These are phyloP conservation scores for Crenichthys baileyi DNA, from an alignment of 2,797 vertebrate genomes.

Conservation along the genomic window DNA sequence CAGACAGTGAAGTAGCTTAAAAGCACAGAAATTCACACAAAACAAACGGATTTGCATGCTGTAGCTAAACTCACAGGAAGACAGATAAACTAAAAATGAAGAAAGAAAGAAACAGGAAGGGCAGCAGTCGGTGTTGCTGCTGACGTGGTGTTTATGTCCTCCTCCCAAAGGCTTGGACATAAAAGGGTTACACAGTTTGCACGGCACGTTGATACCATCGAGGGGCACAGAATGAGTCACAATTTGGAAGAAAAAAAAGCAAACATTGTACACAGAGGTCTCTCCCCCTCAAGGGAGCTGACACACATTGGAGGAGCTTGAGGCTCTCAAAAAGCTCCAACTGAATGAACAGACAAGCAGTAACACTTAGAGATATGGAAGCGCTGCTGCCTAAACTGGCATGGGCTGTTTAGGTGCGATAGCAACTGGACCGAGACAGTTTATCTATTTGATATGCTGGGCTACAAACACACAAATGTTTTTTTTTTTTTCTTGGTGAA, in stretches of 20 bases:
- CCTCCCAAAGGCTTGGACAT: constrained; percentile 54
- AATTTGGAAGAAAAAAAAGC: constrained; percentile 51
- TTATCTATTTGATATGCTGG: constrained; percentile 68
- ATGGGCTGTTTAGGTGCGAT: constrained; percentile 76
- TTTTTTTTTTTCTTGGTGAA: not conserved
- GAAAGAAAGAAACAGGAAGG: constrained; percentile 39
- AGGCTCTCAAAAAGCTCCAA: constrained; percentile 79
- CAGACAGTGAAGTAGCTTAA: constrained; percentile 70
- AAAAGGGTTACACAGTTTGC: constrained; percentile 45
- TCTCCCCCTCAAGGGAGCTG: constrained; percentile 64
- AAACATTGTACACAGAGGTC: constrained; percentile 63
- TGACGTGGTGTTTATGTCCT: constrained; percentile 56
- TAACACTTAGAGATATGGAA: constrained; percentile 82
- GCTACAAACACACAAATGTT: constrained; percentile 64
- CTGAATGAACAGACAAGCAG: constrained; percentile 87
- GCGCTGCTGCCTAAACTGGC: constrained; percentile 71
- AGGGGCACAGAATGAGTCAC: constrained; percentile 59
- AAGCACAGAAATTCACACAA: constrained; percentile 49
- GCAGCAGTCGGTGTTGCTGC: constrained; percentile 58
- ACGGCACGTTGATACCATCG: constrained; percentile 49
- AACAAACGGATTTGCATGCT: constrained; percentile 59
- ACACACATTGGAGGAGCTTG: constrained; percentile 70
- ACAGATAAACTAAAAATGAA: constrained; percentile 13
- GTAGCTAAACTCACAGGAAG: constrained; percentile 43
- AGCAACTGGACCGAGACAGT: constrained; percentile 50